Conservation (phyloP, 2,888 invertebrate genomes). For the Chloroclysta siterata region DNA sequence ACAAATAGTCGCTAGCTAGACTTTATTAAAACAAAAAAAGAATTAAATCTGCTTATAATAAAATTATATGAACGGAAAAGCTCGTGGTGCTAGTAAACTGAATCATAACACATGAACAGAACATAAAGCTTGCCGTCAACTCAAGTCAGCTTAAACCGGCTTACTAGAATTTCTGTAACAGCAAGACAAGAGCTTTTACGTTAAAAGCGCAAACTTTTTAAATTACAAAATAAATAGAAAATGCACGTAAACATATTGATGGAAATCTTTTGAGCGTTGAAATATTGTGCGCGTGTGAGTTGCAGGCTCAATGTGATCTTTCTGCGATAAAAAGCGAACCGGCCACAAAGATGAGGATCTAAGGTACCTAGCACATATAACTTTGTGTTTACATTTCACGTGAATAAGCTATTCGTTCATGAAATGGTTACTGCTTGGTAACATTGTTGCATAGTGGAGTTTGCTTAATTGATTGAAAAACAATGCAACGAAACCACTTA, state of each 20-base stretch:
- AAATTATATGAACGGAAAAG: too few species aligned
- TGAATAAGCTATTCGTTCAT: neutral
- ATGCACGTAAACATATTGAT: slow-evolving; percentile 15
- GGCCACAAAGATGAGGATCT: slow-evolving; percentile 10
- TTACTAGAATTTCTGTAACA: neutral
- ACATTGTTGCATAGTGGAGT: slow-evolving; percentile 4
- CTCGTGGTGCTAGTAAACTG: neutral
- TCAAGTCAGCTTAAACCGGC: neutral
- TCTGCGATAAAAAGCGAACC: neutral
- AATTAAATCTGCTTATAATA: too few species aligned
- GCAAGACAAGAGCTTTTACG: neutral
- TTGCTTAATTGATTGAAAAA: neutral
- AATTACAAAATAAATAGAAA: neutral
- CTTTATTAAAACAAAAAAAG: too few species aligned
- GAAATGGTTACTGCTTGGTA: neutral
- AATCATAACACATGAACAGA: neutral
- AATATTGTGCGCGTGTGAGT: slow-evolving; percentile 12
- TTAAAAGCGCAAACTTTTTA: neutral
- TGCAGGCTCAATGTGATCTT: slow-evolving; percentile 7
- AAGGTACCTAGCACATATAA: neutral
- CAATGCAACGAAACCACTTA: slow-evolving; percentile 6
- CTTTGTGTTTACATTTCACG: slow-evolving; percentile 1
- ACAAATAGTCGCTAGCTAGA: too few species aligned
- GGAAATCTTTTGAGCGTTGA: slow-evolving; percentile 3
- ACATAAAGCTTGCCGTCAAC: neutral